Evolutionary conservation across 2,888 invertebrate species (phyloP), one percentile per base, ranked within the genome.

Genomic region (Heterodera filipjevi): DNA sequence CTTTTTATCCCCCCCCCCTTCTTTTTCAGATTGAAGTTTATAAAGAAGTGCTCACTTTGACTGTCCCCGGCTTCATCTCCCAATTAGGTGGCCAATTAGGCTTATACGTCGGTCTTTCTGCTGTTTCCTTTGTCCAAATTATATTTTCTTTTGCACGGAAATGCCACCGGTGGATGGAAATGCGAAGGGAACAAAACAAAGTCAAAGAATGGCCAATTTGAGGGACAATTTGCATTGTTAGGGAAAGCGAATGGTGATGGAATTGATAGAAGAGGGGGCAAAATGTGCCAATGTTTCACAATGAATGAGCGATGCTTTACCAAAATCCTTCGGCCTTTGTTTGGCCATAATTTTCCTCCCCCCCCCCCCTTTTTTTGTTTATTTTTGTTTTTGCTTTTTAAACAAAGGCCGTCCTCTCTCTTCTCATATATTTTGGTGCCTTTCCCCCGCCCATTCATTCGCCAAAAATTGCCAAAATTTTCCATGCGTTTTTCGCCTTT

Each of bases 1-100:
- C 12, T 19, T n/a, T n/a, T n/a, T n/a, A n/a, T n/a, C n/a, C 6
- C 19, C n/a, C n/a, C 59, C 10, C 10, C 6, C 27, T 10, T 27
- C 59, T 76, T 79, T 76, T 79, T 53, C n/a, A 81, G 82, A 68
- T 76, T 27, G 83, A 82, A 39, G 59, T 76, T 27, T 84, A 84
- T 66, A 64, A 81, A 75, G 81, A 82, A 49, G 77, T 82, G 30
- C 35, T 53, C 16, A 83, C 81, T 27, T 82, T 83, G 19, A 82
- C 82, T n/a, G 27, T 82, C 19, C 83, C 82, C 19, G 83, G 81
- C 30, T 82, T 82, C 70, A 66, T 82, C 27, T 80, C 82, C 22
- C 82, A 82, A 73, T 64, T 82, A 27, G 82, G 82, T 27, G 82
- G 83, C 8, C 83, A 81, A 76, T 76, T 66, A 10, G 83, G 79